Evolutionary conservation across 2,113 vertebrate species (phyloP).

Genomic region (Heterochromis multidens): DNA sequence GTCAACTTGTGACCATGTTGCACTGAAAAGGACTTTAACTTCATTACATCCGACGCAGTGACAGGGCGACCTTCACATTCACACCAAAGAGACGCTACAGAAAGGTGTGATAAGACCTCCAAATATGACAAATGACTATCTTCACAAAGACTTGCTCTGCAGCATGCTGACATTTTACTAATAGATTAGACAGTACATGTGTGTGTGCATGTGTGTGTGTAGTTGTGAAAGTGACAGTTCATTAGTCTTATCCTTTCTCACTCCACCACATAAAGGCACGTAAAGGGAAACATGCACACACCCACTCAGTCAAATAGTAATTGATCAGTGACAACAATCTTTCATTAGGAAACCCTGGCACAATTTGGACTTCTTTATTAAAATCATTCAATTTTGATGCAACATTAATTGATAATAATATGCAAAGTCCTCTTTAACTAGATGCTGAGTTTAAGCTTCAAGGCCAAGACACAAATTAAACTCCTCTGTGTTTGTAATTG

Average conservation of each 20-base stretch:
- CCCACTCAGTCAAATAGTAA: neutral
- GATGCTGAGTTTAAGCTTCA: neutral
- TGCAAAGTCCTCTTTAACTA: neutral
- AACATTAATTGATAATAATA: neutral
- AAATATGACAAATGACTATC: slow-evolving; percentile 39
- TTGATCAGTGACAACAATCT: neutral
- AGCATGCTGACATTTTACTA: slow-evolving; percentile 52
- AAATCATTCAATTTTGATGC: neutral
- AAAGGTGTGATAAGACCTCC: slow-evolving; percentile 4
- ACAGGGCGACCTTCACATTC: slow-evolving; percentile 21
- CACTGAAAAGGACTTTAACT: slow-evolving; percentile 21
- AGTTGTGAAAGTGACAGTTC: slow-evolving; percentile 29
- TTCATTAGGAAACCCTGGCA: slow-evolving; percentile 3
- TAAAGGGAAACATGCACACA: neutral
- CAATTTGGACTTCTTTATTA: slow-evolving; percentile 2
- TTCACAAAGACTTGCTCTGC: neutral
- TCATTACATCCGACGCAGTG: neutral
- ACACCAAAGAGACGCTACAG: neutral
- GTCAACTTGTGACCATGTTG: neutral
- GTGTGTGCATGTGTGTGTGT: neutral
- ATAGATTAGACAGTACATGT: neutral
- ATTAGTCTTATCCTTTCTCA: slow-evolving; percentile 46
- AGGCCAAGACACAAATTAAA: neutral
- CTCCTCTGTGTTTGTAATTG: neutral
- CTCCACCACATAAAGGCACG: neutral